Conservation (phyloP, 1,140 invertebrate species). For the Spodoptera litura region DNA sequence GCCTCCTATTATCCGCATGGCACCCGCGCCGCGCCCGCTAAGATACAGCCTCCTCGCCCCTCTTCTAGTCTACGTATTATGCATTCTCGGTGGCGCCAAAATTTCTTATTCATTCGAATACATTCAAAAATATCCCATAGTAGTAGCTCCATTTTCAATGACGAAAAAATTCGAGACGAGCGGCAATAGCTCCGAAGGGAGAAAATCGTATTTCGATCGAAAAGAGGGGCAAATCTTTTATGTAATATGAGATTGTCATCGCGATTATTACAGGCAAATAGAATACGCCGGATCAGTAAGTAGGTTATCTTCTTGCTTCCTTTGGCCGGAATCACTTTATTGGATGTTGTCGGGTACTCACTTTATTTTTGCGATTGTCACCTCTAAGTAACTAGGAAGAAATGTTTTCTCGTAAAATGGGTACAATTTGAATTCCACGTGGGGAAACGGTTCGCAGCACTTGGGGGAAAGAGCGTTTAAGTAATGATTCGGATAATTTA, state of each 20-base stretch:
- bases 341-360: slow-evolving; percentile 76
- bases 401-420: slow-evolving; percentile 25
- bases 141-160: slow-evolving; percentile 78
- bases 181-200: slow-evolving; percentile 81
- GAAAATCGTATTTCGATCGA: slow-evolving; percentile 85
- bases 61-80: slow-evolving; percentile 60
- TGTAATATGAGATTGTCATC: slow-evolving; percentile 86
- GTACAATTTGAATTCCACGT: slow-evolving; percentile 23
- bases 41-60: slow-evolving; percentile 35
- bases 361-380: slow-evolving; percentile 67
- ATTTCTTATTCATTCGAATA: slow-evolving; percentile 83
- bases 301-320: slow-evolving; percentile 84
- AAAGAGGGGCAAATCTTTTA: slow-evolving; percentile 85
- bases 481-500: slow-evolving; percentile 26
- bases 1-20: slow-evolving; percentile 43
- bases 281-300: slow-evolving; percentile 85
- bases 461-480: slow-evolving; percentile 15
- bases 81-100: slow-evolving; percentile 74
- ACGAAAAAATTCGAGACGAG: slow-evolving; percentile 80
- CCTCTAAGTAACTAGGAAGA: slow-evolving; percentile 42
- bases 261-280: slow-evolving; percentile 86
- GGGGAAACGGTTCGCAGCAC: slow-evolving; percentile 7
- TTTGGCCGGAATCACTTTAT: slow-evolving; percentile 81
- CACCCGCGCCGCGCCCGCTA: slow-evolving; percentile 14
- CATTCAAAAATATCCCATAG: slow-evolving; percentile 81